Evolutionary conservation across 2,113 vertebrate genomes (phyloP).

Genomic region (Podarcis raffonei): DNA sequence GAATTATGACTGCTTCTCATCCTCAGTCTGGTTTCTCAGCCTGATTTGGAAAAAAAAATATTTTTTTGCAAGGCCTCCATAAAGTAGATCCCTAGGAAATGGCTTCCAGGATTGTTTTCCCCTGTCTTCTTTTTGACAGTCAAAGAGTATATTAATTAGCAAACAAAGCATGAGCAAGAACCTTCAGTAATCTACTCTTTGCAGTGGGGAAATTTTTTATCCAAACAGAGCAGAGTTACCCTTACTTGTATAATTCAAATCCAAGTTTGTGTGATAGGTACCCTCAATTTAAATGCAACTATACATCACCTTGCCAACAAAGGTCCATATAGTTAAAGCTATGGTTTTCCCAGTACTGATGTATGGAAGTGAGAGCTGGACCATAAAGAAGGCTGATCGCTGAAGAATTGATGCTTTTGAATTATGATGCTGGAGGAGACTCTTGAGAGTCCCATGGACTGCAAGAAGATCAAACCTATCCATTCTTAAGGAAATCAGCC

Average conservation of each 20-base stretch:
- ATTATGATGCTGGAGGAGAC: no score
- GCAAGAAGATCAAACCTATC: no score
- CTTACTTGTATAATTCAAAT: constrained; percentile 26
- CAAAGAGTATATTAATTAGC: background rate
- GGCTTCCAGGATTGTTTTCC: background rate
- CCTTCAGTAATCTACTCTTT: accelerated
- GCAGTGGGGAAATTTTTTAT: background rate
- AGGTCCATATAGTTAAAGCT: no score
- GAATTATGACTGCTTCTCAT: background rate
- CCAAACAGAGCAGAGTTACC: background rate
- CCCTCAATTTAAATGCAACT: background rate
- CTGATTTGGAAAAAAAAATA: background rate
- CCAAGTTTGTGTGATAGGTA: background rate
- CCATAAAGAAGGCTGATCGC: no score
- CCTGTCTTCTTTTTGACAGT: constrained; percentile 11
- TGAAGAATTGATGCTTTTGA: no score
- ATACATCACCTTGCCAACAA: no score
- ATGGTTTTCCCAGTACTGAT: no score
- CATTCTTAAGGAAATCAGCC: no score
- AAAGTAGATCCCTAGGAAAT: background rate
- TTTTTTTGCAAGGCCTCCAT: background rate
- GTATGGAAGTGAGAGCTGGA: no score
- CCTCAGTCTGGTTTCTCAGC: constrained; percentile 41
- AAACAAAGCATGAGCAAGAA: background rate
- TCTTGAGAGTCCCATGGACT: no score